Base-by-base conservation (phyloP, 2,113 vertebrate genomes). In the Etheostoma spectabile region DNA sequence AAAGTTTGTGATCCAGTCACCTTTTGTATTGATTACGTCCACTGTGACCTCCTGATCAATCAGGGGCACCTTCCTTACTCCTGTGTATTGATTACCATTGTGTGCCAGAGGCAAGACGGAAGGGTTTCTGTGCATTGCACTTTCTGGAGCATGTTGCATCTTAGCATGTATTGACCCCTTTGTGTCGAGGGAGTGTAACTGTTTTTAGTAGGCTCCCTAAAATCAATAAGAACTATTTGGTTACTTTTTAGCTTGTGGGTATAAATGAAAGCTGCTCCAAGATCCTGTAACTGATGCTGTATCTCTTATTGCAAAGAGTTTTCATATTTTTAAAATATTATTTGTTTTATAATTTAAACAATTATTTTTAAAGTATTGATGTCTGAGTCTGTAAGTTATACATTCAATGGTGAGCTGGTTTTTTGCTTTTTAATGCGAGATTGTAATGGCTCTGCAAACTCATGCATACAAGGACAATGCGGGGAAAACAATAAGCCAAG, bases 1-100 rank as follows among this genome's bases (percentile, higher is more conserved):
- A 27, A 64, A 68, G 84, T 83, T 82, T 77, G 79, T 62, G 67
- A 80, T 83, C 73, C 66, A 65, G 51, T 70, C 42, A 19, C 74
- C n/a, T 27, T 56, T 74, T 63, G 30, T 52, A 91, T 90, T 55
- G 84, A 90, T 91, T 69, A 38, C 14, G 15, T 55, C 51, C 51
- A 62, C 57, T n/a, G 8, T 62, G 75, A 79, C 83, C 66, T 59
- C 59, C 46, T 76, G 71, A 80, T 86, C 80, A 86, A 90, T 91
- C 45, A 59, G 56, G 67, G 53, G 49, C 57, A 78, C 74, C 77
- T 83, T 86, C 45, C 27, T 56, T 78, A 38, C 59, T 77, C 72
- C 53, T 22, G 13, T 59, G 22, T 71, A 92, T 93, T 71, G 92
- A 90, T 92, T 84, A 76, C n/a, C 62, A 42, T 70, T 30, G 21